Evolutionary conservation across 2,888 invertebrate genomes (phyloP).

Genomic region (Desoria tigrina): DNA sequence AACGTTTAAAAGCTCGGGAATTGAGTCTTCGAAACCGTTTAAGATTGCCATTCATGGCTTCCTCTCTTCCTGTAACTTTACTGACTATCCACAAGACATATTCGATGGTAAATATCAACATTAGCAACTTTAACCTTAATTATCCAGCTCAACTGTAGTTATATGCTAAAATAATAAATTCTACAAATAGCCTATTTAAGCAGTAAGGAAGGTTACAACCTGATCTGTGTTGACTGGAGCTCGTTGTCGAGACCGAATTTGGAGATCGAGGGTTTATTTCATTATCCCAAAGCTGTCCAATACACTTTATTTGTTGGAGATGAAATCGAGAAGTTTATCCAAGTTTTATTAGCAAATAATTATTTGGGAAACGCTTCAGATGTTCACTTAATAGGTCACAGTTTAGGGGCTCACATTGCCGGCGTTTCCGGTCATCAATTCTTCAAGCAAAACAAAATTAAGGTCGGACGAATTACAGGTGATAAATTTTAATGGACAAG

Average conservation of each 20-base stretch:
- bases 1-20: background rate
- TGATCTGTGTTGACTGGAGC: slow-evolving; percentile 1
- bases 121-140: too few relatives aligned
- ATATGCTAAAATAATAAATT: too few relatives aligned
- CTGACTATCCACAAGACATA: background rate
- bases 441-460: background rate
- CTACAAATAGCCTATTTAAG: background rate
- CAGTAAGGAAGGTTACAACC: background rate
- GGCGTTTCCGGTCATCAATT: background rate
- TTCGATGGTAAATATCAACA: too few relatives aligned
- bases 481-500: too few relatives aligned
- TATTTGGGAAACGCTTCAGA: background rate
- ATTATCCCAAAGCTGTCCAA: background rate
- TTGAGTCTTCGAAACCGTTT: background rate
- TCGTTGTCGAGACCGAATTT: background rate
- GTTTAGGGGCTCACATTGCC: background rate
- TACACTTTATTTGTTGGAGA: background rate
- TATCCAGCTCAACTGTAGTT: too few relatives aligned
- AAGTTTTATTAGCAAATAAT: background rate
- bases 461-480: background rate
- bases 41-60: slow-evolving; percentile 4
- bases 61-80: background rate
- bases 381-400: background rate
- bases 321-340: background rate
- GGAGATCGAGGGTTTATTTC: background rate